A percentile compares a stretch with the other conserved stretches of the same genome.
These are phyloP conservation scores for Minunthozetes semirufus DNA, from an alignment of 2,888 invertebrate genomes.

Conservation along the genomic window DNA sequence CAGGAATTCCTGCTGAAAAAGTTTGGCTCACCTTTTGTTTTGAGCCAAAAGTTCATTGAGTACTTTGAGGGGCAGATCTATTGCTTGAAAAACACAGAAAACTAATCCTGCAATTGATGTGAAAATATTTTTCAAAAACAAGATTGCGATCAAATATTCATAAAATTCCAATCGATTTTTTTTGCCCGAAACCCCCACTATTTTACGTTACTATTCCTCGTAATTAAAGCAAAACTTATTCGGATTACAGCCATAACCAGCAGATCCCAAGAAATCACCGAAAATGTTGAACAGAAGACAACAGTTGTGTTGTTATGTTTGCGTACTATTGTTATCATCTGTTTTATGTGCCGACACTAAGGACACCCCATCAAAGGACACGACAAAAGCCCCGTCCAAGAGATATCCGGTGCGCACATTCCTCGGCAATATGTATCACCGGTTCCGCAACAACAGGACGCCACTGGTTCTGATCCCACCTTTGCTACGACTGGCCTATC, in stretches of 20 bases:
- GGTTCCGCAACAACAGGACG: conserved; percentile 28
- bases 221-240: too few species aligned
- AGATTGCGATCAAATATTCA: too few species aligned
- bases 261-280: not conserved
- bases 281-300: not conserved
- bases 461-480: conserved; percentile 34
- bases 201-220: too few species aligned
- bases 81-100: too few species aligned
- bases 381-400: not conserved
- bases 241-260: not conserved
- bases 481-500: conserved; percentile 25
- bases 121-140: too few species aligned
- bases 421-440: conserved; percentile 31
- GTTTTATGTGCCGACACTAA: not conserved
- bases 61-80: too few species aligned
- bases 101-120: too few species aligned
- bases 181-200: too few species aligned
- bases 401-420: conserved; percentile 33
- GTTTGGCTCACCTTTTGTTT: too few species aligned
- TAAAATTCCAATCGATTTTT: too few species aligned
- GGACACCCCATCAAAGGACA: conserved; percentile 59
- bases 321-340: not conserved
- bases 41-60: too few species aligned
- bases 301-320: not conserved
- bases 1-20: too few species aligned